Base-by-base conservation (phyloP, 2,888 invertebrate species). In the Ryuthela nishihirai region DNA sequence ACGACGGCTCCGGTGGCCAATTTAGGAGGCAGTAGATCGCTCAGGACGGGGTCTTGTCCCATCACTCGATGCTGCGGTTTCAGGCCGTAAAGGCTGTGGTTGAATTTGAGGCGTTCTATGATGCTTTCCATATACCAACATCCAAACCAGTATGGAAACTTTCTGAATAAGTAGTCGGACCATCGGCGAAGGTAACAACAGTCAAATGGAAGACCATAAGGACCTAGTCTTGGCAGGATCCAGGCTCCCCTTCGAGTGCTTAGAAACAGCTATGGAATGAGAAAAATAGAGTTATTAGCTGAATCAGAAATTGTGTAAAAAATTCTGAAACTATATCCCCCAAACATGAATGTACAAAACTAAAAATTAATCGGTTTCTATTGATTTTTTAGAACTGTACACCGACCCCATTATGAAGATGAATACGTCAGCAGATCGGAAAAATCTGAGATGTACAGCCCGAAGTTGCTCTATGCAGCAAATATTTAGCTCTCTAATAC, bases 221-320 rank as follows among this genome's bases (percentile, higher is more conserved):
- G 71, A 25, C 72, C 72, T 43, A 76, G 70, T 15, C 76, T 69
- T 46, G 75, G 72, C 41, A 76, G 71, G 3, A 78, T 70, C 77
- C 77, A 78, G 9, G 76, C 74, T 6, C 77, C 77, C 18, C 75
- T 67, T 1, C 77, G 69, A 1, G 76, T 75, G 25, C 75, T 73
- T 26, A 77, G 60, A 54, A 72, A 76, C 2, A 76, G 75, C 73
- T 74, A 53, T 3, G 62, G n/a, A 3, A 53, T 50, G 24, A 17
- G 21, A 32, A 34, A 45, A 25, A 9, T 9, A 15, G 24, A 34
- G 4, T 23, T 4, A 45, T 23, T 35, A n/a, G 6, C n/a, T n/a
- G n/a, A n/a, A n/a, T n/a, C n/a, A n/a, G n/a, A n/a, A n/a, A n/a
- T n/a, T n/a, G n/a, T n/a, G n/a, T n/a, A n/a, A n/a, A n/a, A n/a